phyloP scores from a whole-genome alignment of 1,140 invertebrate species.

The Goniozus legneri region DNA sequence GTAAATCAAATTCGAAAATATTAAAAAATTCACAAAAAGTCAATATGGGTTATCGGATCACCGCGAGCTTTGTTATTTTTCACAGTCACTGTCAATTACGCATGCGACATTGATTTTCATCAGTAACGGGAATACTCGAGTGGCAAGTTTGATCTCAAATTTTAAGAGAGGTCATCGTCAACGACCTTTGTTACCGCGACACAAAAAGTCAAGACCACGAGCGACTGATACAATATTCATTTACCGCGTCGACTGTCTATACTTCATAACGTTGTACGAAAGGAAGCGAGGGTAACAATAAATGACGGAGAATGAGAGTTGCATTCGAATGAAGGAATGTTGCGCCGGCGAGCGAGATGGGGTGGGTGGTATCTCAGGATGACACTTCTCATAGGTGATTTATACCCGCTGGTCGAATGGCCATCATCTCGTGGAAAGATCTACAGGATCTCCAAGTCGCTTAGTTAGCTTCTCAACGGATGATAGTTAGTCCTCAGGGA shows the following conservation, averaged over 20 bases:
- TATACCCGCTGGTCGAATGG: slow-evolving; percentile 40
- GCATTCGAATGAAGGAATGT: slow-evolving; percentile 45
- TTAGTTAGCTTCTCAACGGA: slow-evolving; percentile 29
- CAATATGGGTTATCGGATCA: too few relatives aligned
- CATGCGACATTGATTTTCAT: neutral
- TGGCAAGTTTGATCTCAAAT: neutral
- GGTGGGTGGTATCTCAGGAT: slow-evolving; percentile 31
- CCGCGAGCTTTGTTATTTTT: too few relatives aligned
- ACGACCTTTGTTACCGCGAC: slow-evolving; percentile 25
- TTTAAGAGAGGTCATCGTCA: slow-evolving; percentile 16
- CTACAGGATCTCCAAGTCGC: slow-evolving; percentile 36
- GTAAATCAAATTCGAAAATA: too few relatives aligned
- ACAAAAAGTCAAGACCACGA: slow-evolving; percentile 20
- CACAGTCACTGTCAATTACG: too few relatives aligned
- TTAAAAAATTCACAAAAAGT: too few relatives aligned
- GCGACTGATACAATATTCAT: slow-evolving; percentile 35
- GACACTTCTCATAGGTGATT: slow-evolving; percentile 43
- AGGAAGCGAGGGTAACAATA: slow-evolving; percentile 4
- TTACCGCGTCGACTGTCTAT: slow-evolving; percentile 27
- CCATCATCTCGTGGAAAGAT: slow-evolving; percentile 42
- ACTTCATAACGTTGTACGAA: too few relatives aligned
- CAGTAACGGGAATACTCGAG: neutral
- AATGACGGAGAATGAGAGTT: slow-evolving; percentile 14
- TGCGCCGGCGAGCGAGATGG: slow-evolving; percentile 25
- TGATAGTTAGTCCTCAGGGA: slow-evolving; percentile 24